phyloP scores from a whole-genome alignment of 2,888 invertebrate genomes.

The Caenorhabditis drosophilae region DNA sequence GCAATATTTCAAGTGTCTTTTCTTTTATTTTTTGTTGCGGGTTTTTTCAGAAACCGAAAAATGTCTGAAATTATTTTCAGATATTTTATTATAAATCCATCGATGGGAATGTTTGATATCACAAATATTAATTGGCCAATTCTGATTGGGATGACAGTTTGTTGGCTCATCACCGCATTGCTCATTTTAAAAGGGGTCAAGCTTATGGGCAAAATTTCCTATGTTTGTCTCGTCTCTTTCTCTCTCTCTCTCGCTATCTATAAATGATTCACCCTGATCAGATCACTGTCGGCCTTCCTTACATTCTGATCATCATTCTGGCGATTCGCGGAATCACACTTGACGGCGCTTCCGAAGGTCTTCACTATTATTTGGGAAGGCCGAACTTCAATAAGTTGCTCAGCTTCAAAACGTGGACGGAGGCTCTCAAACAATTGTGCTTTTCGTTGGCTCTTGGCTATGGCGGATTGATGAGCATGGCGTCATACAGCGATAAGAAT shows the following conservation, averaged over 20 bases:
- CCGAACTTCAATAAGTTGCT: conserved; percentile 46
- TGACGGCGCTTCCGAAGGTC: conserved; percentile 51
- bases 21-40: conserved; percentile 49
- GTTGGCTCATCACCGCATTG: conserved; percentile 48
- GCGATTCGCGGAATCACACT: conserved; percentile 57
- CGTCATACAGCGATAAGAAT: conserved; percentile 53
- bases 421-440: conserved; percentile 60
- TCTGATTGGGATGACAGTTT: conserved; percentile 12
- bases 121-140: conserved; percentile 53
- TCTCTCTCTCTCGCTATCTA: no score
- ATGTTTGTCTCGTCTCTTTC: not conserved
- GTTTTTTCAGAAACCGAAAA: no score
- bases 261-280: conserved; percentile 1
- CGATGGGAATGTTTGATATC: conserved; percentile 44
- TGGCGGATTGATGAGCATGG: conserved; percentile 57
- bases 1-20: conserved; percentile 10
- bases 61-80: no score
- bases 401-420: conserved; percentile 45
- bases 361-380: conserved; percentile 33
- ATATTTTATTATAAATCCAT: no score
- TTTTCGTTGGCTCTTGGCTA: conserved; percentile 61
- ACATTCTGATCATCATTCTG: conserved; percentile 29
- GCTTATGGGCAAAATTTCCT: conserved; percentile 32
- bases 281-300: conserved; percentile 37
- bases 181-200: conserved; percentile 57